Base-by-base conservation (phyloP, 37 sponge, comb jelly and placozoan genomes). In the Lycopodina hypogea region DNA sequence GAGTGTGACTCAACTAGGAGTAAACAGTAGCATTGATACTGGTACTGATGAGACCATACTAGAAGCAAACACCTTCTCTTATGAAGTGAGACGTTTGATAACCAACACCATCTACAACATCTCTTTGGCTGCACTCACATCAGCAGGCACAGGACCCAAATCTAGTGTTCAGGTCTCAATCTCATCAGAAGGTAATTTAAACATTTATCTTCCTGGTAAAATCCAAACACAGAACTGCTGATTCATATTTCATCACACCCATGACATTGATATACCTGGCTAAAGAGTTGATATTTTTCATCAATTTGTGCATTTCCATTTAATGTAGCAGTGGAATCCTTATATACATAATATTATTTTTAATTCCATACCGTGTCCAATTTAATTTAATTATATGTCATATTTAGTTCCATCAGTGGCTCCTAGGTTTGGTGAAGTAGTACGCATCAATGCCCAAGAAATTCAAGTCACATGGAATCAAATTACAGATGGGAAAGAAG, bases 361-460 rank as follows among this genome's bases (percentile, higher is more conserved):
- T 12, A 53, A 53, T 53, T 53, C 55, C 12, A 53, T 19, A 53
- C 17, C n/a, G n/a, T n/a, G n/a, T n/a, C n/a, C n/a, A n/a, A n/a
- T 62, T 9, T 26, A 23, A 62, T 26, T 26, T 23, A 4, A 68
- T 68, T 21, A 38, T 68, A 2, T 45, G 52, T 45, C 30, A n/a
- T 48, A 74, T 55, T 22, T 39, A 74, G 75, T 74, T 17, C 75
- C 75, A 34, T 33, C 78, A 22, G 34, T 48, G 17, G 33, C 78
- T 64, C 78, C 78, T 14, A 78, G 17, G 11, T 3, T 66, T 9
- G 66, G 51, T 36, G 24, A 21, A 12, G 40, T 45, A 2, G 26
- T 19, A 15, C 78, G 78, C 12, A 63, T 64, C 65, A 78, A 51
- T 78, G 78, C 78, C 78, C 64, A 66, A 1, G 66, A n/a, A 23